Base-by-base conservation (phyloP, 2,113 vertebrate species). In the Nerophis lumbriciformis region DNA sequence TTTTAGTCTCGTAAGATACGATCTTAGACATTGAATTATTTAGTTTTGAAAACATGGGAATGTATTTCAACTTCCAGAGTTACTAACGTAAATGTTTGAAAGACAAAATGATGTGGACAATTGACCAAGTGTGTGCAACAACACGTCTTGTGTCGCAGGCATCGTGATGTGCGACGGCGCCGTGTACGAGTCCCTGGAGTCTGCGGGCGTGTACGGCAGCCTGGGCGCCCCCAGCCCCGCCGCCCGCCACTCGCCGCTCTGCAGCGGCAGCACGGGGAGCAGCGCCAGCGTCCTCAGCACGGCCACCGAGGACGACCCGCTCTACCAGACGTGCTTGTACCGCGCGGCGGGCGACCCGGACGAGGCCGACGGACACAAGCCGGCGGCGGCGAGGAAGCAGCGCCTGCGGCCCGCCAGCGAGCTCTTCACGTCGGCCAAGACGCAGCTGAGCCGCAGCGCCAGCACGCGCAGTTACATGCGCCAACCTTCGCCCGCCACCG, bases 131-230 rank as follows among this genome's bases (percentile, higher is more conserved):
- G 5, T 6, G 0, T 5, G 8, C 81, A n/a, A 82, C 45, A 16
- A 6, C 51, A 37, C 15, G n/a, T 37, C 64, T 44, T 8, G 8
- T 55, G 12, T 63, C 0, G 0, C 78, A 97, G 95, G 95, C 0
- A 93, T 97, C 13, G 93, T 96, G 45, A 90, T 94, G 90, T 97
- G 93, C 59, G 95, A 98, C 53, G 92, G 93, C 0, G 91, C 92
- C 0, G 81, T 96, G 76, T 96, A 97, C 1, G 95, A 95, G 87
- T 94, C 94, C 3, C 82, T 98, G 86, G 96, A 98, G 85, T 95
- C 93, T 0, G 91, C 95, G 15, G 93, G 93, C 57, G 74, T 97
- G 11, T 95, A 94, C 4, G 93, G 94, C 1, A 94, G 92, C 19
- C 83, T 91, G 0, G 89, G 91, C 6, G 65, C 88, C 0, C 90